A percentile compares a stretch with the other conserved stretches of the same genome.
Evolutionary conservation across 2,888 invertebrate genomes (phyloP).

Genomic region (Bombylius major): DNA sequence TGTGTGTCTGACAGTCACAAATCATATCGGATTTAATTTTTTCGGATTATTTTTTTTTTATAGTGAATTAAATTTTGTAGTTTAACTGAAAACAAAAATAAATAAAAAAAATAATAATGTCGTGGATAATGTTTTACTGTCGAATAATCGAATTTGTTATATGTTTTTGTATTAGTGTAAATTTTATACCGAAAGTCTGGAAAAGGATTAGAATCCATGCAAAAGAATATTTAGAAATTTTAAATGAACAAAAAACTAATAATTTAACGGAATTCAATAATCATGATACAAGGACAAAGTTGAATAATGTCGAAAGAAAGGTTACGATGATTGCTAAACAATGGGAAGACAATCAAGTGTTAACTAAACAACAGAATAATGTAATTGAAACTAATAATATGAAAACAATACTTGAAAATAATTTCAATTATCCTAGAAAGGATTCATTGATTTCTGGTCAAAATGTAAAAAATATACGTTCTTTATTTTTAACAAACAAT

Average conservation of each 20-base stretch:
- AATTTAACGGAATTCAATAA: too few species aligned
- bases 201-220: conserved; percentile 25
- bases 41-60: too few species aligned
- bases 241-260: too few species aligned
- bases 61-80: too few species aligned
- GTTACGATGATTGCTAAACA: not conserved
- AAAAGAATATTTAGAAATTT: conserved; percentile 24
- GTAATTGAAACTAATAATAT: not conserved
- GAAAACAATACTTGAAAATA: not conserved
- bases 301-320: not conserved
- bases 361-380: not conserved
- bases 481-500: too few species aligned
- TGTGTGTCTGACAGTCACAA: too few species aligned
- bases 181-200: conserved; percentile 29
- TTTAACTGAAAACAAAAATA: too few species aligned
- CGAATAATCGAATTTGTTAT: not conserved
- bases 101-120: not conserved
- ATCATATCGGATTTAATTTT: too few species aligned
- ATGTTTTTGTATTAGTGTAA: conserved; percentile 13
- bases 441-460: not conserved
- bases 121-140: not conserved
- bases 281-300: too few species aligned
- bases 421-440: not conserved
- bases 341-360: not conserved
- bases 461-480: not conserved